phyloP scores from a whole-genome alignment of 1,140 invertebrate genomes.

The Neodiprion virginianus region DNA sequence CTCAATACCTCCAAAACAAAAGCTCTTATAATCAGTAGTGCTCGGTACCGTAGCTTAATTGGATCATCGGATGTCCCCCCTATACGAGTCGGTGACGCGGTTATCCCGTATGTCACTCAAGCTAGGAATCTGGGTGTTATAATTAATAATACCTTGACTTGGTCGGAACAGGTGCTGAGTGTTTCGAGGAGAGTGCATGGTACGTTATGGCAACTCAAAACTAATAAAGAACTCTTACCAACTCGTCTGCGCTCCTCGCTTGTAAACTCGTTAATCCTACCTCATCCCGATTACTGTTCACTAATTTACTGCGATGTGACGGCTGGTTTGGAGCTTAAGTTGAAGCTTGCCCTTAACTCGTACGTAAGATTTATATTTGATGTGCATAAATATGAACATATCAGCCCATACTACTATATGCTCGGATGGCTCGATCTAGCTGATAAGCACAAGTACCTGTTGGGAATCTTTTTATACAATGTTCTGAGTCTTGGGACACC shows the following conservation, averaged over 20 bases:
- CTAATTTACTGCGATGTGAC: background rate
- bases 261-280: background rate
- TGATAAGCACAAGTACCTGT: too few species aligned
- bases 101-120: background rate
- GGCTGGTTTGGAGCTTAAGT: background rate
- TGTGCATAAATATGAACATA: too few species aligned
- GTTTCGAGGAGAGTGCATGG: background rate
- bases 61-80: background rate
- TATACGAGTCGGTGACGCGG: background rate
- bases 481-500: too few species aligned
- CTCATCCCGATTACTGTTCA: background rate
- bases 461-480: too few species aligned
- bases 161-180: background rate
- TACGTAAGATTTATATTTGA: background rate
- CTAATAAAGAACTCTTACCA: background rate
- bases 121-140: background rate
- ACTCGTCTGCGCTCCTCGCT: background rate
- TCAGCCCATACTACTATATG: too few species aligned
- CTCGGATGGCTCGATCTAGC: too few species aligned
- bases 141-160: background rate
- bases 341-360: background rate
- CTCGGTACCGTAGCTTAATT: too few species aligned
- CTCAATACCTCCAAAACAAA: background rate
- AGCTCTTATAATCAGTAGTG: background rate
- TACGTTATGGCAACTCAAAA: background rate